Evolutionary conservation across 2,888 invertebrate species (phyloP).

Genomic region (Brachylomia viminalis): DNA sequence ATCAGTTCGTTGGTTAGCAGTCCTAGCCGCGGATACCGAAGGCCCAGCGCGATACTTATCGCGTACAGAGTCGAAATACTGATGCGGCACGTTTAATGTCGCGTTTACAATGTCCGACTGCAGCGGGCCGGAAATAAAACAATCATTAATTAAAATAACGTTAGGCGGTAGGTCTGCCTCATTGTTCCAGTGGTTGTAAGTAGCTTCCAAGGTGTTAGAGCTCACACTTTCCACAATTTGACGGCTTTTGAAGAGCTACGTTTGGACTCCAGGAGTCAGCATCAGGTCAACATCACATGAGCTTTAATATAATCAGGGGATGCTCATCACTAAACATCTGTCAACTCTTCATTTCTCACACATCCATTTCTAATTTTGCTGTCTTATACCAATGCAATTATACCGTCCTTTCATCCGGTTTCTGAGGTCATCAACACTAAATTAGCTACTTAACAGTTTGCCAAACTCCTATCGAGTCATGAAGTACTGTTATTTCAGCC

Average conservation of each 20-base stretch:
- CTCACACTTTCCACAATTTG: neutral
- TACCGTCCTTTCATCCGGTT: no score
- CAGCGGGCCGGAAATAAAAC: conserved; percentile 67
- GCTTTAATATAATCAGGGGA: no score
- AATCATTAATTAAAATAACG: conserved; percentile 37
- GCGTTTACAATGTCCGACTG: conserved; percentile 87
- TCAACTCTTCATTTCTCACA: no score
- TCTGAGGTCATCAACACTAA: no score
- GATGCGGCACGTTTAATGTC: conserved; percentile 85
- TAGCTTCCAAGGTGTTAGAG: neutral
- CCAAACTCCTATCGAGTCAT: neutral
- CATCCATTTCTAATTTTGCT: no score
- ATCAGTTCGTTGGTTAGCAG: neutral
- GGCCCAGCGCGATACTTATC: conserved; percentile 61
- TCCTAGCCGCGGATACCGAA: conserved; percentile 59
- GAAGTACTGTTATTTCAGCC: neutral
- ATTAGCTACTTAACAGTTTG: no score
- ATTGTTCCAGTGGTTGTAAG: neutral
- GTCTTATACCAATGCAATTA: no score
- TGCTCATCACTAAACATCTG: no score
- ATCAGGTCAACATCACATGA: no score
- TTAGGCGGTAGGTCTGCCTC: neutral
- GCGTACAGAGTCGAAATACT: conserved; percentile 86
- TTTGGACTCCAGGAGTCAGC: no score
- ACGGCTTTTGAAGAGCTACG: no score